Evolutionary conservation across 2,113 vertebrate genomes (phyloP).

Genomic region (Anolis carolinensis): DNA sequence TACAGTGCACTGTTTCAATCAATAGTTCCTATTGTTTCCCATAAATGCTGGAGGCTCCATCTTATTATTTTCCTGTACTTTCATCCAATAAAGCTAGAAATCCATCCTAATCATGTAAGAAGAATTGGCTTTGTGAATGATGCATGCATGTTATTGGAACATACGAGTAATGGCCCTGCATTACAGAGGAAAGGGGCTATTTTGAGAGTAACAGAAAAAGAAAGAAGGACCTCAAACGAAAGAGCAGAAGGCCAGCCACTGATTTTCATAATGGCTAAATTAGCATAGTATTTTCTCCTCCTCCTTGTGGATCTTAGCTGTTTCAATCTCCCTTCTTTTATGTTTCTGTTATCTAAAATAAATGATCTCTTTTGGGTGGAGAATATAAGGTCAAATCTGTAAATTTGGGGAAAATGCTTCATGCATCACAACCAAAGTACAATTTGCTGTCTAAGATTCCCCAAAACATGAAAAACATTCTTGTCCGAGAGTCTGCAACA

Average conservation of each 20-base stretch:
- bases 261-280: constrained; percentile 19
- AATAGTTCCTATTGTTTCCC: not conserved
- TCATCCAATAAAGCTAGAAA: too few species aligned
- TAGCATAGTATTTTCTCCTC: not conserved
- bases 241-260: not conserved
- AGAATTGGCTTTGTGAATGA: too few species aligned
- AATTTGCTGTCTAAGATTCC: not conserved
- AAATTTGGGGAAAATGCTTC: not conserved
- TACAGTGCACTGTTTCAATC: constrained; percentile 17
- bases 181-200: too few species aligned
- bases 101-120: too few species aligned
- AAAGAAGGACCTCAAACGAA: constrained; percentile 6
- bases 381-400: not conserved
- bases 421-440: not conserved
- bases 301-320: not conserved
- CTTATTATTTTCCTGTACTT: constrained; percentile 17
- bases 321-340: constrained; percentile 2
- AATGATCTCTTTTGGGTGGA: not conserved
- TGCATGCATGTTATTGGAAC: too few species aligned
- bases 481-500: not conserved
- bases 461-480: too few species aligned
- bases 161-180: too few species aligned
- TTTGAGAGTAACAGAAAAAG: not conserved
- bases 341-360: fast-evolving
- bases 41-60: fast-evolving